Conservation (phyloP, 1,140 invertebrate species). For the Neodiprion fabricii region DNA sequence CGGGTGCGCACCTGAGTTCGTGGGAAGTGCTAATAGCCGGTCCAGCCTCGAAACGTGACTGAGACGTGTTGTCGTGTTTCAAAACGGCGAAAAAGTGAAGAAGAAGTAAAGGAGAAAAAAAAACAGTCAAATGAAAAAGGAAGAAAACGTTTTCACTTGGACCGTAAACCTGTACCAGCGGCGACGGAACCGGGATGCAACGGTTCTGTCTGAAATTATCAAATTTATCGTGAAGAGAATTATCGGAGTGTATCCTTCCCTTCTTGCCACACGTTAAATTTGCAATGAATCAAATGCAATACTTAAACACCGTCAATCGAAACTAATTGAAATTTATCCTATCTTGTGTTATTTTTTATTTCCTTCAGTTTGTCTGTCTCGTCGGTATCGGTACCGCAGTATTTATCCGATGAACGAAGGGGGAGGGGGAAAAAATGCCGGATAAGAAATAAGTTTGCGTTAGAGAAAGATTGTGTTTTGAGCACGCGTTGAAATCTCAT, state of each 20-base stretch:
- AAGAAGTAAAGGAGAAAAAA: not conserved
- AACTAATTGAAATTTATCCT: not conserved
- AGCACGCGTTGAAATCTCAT: conserved; percentile 37
- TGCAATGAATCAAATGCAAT: no score
- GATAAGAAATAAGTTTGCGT: not conserved
- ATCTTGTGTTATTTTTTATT: not conserved
- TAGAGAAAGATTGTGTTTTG: conserved; percentile 10
- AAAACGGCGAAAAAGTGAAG: not conserved
- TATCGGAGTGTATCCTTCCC: no score
- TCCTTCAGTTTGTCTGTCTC: not conserved
- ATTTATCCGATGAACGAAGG: not conserved
- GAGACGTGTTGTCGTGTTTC: not conserved
- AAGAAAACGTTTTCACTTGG: no score
- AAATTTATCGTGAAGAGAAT: not conserved
- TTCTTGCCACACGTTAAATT: no score
- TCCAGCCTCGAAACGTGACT: conserved; percentile 2
- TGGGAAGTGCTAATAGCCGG: conserved; percentile 2
- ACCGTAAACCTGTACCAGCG: no score
- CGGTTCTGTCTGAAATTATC: not conserved
- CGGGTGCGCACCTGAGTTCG: not conserved
- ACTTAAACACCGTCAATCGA: not conserved
- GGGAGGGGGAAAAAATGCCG: not conserved
- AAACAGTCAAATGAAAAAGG: not conserved
- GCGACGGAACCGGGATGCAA: not conserved
- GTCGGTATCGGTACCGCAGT: no score